Base-by-base conservation (phyloP, 2,888 invertebrate genomes). In the Herminia tarsipennalis region DNA sequence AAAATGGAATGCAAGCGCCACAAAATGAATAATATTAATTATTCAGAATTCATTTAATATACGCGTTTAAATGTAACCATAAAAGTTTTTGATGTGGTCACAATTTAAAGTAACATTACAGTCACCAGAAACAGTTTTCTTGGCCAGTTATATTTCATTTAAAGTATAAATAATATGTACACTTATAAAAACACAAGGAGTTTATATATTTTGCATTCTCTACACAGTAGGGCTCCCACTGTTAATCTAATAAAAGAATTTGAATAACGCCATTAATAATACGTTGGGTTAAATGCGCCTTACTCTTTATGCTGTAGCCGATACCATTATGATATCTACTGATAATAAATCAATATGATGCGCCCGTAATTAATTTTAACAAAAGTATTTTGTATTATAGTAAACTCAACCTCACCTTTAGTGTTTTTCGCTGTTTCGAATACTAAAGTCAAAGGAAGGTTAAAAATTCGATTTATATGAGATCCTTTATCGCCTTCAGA, bases 231-330 rank as follows among this genome's bases (percentile, higher is more conserved):
- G 83, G 68, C 80, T 72, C 75, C 82, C 76, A 81, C 79, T 80
- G 86, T 79, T 88, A 87, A 88, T 87, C 85, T 85, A 87, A 88
- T 87, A 87, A 86, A 84, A 73, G 83, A 82, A 86, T 88, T 88
- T 87, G 80, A 87, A 86, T 86, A 85, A 78, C 72, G 77, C 74
- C 82, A 88, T 88, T 83, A 88, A 87, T 88, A 86, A 86, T 65
- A 44, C 50, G 49, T 63, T 59, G 66, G 58, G 56, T 58, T 64
- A 65, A 66, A 62, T 57, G 64, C 46, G 49, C 47, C 43, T 55
- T 70, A 61, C 56, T 62, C 59, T 65, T 68, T 56, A 56, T 66
- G 30, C 44, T 57, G 33, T 51, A 52, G 57, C 60, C 64, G 62
- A 65, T 69, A 66, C 61, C 58, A 63, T 69, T 71, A 64, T 59